Base-by-base conservation (phyloP, 2,888 invertebrate species). In the Limenitis arthemis region DNA sequence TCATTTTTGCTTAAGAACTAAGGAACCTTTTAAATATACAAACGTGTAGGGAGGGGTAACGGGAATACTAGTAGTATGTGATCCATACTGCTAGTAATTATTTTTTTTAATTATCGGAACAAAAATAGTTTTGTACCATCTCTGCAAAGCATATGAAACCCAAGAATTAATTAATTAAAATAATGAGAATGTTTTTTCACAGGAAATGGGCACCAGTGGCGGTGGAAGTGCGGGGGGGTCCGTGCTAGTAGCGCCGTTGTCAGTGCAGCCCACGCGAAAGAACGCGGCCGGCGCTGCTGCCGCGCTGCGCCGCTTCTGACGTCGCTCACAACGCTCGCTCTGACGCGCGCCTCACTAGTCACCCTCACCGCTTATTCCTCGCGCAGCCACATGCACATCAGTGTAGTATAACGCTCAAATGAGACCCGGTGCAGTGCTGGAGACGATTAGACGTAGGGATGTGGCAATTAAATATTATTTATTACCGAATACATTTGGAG, bases 191-290 rank as follows among this genome's bases (percentile, higher is more conserved):
- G 20, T 20, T 20, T 20, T 4, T 20, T 3, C 4, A 20, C 88
- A 94, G 93, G 94, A 93, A 78, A 88, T 93, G 84, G 93, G 93
- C 70, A 89, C 90, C 72, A 80, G 83, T 58, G 75, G 83, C 80
- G 69, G 85, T 81, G 65, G 87, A 81, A 69, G 86, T 86, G 74
- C 69, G 64, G 77, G 73, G 71, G 88, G 86, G 72, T 89, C 89
- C 61, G 87, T 90, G 73, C 81, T 92, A 70, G 89, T 92, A 68
- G 93, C 93, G 66, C 94, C 94, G 59, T 89, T 94, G 83, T 94
- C 94, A 54, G 94, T 94, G 73, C 94, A 94, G 81, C 94, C 94
- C 60, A 93, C 92, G 66, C 90, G 94, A 73, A 94, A 94, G 88
- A 90, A 91, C 66, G 90, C 90, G 77, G 87, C 90, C 65, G 88